Conservation (phyloP, 2,888 invertebrate species). For the Polydrusus tereticollis region DNA sequence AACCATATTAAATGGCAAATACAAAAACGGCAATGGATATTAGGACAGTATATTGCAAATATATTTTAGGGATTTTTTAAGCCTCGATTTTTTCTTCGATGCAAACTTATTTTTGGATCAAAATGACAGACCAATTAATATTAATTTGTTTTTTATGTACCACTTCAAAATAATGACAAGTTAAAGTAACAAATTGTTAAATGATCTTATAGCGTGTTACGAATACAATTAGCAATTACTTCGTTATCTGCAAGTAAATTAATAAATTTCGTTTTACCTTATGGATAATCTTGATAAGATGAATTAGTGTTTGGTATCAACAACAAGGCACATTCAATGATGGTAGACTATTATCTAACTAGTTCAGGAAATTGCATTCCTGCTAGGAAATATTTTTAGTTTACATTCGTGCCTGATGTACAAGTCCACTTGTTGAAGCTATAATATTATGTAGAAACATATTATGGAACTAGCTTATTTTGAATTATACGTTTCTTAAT, state of each 20-base stretch:
- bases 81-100: neutral
- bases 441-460: neutral
- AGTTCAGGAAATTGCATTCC: slow-evolving; percentile 42
- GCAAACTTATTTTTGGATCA: neutral
- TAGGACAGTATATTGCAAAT: neutral
- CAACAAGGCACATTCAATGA: slow-evolving; percentile 46
- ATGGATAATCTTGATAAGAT: slow-evolving; percentile 42
- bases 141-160: neutral
- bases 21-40: neutral
- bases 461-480: neutral
- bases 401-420: slow-evolving; percentile 8
- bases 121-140: neutral
- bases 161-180: slow-evolving; percentile 18
- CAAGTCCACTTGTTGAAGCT: slow-evolving; percentile 32
- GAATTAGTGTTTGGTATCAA: slow-evolving; percentile 45
- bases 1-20: neutral
- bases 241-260: slow-evolving; percentile 37
- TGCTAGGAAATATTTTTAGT: slow-evolving; percentile 30
- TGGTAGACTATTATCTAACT: slow-evolving; percentile 32
- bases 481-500: too few relatives aligned
- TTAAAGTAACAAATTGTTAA: slow-evolving; percentile 19
- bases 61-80: neutral
- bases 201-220: slow-evolving; percentile 35
- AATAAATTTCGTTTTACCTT: slow-evolving; percentile 42
- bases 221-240: slow-evolving; percentile 24